Percentiles rank a stretch among this genome's conserved stretches.
phyloP scores from a whole-genome alignment of 1,140 invertebrate species.

The fruit fly (Drosophila melanogaster) region Release_6_plus_ISO1_MT NT_033779.5:17017001-17017500 shows the following conservation, averaged over 20 bases:
- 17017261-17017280: conserved; percentile 28
- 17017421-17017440: conserved; percentile 80
- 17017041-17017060: not conserved
- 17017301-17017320: conserved; percentile 25
- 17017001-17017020: too few relatives aligned
- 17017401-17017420: conserved; percentile 37
- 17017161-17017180: conserved; percentile 4
- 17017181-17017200: conserved; percentile 46
- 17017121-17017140: not conserved
- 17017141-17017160: not conserved
- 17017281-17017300: conserved; percentile 1
- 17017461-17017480: conserved; percentile 60
- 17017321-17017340: conserved; percentile 44
- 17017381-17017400: conserved; percentile 3
- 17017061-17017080: not conserved
- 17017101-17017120: not conserved
- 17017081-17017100: not conserved
- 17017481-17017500: conserved; percentile 32
- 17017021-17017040: not conserved
- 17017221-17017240: not conserved
- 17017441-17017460: conserved; percentile 79
- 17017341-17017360: not conserved
- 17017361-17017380: not conserved
- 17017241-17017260: conserved; percentile 20
- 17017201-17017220: conserved; percentile 54